A percentile compares a stretch with the other conserved stretches of the same genome.
Conservation (phyloP, 2,113 vertebrate genomes). For the Silurus meridionalis region DNA sequence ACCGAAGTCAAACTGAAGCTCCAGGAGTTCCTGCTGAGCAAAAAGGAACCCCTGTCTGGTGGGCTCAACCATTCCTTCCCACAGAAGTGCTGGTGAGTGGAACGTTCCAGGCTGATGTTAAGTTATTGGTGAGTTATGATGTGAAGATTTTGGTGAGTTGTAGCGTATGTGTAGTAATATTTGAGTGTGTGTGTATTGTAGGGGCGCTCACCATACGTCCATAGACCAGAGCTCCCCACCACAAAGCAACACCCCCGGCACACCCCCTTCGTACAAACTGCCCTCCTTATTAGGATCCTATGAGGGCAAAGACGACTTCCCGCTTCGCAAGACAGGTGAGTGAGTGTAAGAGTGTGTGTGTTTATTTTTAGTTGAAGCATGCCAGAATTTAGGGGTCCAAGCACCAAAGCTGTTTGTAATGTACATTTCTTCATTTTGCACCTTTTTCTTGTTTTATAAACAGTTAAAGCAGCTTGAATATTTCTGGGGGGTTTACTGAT, state of each 20-base stretch:
- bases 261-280: slow-evolving; percentile 84
- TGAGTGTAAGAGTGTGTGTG: neutral
- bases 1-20: slow-evolving; percentile 94
- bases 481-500: neutral
- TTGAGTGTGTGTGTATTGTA: slow-evolving; percentile 54
- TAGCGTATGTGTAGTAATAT: neutral
- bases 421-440: neutral
- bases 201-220: slow-evolving; percentile 89
- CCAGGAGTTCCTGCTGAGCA: slow-evolving; percentile 92
- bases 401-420: neutral
- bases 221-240: slow-evolving; percentile 93
- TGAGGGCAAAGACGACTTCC: slow-evolving; percentile 90
- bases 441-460: neutral
- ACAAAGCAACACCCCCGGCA: slow-evolving; percentile 80
- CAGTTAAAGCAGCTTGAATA: neutral
- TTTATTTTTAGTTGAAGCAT: neutral
- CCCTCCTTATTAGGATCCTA: slow-evolving; percentile 87
- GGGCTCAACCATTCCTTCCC: slow-evolving; percentile 93
- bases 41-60: slow-evolving; percentile 82
- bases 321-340: slow-evolving; percentile 91
- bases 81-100: slow-evolving; percentile 86
- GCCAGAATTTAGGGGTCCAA: neutral
- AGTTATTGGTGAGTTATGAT: neutral
- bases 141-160: neutral
- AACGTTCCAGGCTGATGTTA: neutral